phyloP scores from a whole-genome alignment of 2,888 invertebrate genomes.

The Podabrus alpinus region DNA sequence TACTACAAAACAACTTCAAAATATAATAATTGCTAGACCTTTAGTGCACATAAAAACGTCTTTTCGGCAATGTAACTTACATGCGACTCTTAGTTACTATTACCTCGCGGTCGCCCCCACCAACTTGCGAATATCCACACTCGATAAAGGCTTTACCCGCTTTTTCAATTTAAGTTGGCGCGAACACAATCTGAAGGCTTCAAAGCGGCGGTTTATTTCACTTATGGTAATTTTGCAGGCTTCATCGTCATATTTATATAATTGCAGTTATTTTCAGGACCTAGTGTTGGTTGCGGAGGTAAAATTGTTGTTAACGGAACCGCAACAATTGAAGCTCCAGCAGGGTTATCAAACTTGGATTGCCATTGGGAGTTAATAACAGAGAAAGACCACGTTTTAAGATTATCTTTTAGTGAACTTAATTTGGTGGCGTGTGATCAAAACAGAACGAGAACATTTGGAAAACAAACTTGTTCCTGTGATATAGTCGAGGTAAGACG shows the following conservation, averaged over 20 bases:
- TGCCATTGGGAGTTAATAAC: constrained; percentile 76
- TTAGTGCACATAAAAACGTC: no score
- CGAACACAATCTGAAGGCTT: constrained; percentile 61
- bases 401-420: constrained; percentile 62
- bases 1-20: no score
- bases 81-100: no score
- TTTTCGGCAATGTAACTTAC: no score
- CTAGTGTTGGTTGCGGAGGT: constrained; percentile 72
- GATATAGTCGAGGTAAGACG: constrained; percentile 70
- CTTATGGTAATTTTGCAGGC: constrained; percentile 48
- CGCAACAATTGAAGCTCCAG: constrained; percentile 47
- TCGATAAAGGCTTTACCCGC: no score
- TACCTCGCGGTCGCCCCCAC: no score
- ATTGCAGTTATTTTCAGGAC: constrained; percentile 42
- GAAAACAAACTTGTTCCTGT: constrained; percentile 64
- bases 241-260: constrained; percentile 1
- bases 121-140: no score
- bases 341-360: constrained; percentile 66
- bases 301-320: constrained; percentile 58
- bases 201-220: constrained; percentile 65
- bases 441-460: constrained; percentile 49
- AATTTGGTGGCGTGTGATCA: constrained; percentile 58
- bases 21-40: no score
- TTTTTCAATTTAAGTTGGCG: no score
- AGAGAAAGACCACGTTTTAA: constrained; percentile 63